phyloP scores from a whole-genome alignment of 2,888 invertebrate species.

The Dicranocentrus wangi region DNA sequence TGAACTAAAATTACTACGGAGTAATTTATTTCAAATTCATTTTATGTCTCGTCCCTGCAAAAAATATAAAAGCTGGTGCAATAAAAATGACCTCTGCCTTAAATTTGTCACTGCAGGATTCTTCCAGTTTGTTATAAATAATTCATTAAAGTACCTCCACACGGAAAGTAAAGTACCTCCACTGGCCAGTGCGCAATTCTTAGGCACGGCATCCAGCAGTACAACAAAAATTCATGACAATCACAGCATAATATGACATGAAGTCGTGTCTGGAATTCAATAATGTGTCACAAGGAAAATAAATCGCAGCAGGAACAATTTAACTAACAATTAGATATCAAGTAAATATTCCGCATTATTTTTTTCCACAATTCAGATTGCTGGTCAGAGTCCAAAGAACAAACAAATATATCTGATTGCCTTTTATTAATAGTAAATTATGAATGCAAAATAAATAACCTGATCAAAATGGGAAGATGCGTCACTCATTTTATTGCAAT shows the following conservation, averaged over 20 bases:
- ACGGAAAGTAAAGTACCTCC: background rate
- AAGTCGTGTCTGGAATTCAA: slow-evolving; percentile 24
- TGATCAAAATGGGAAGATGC: background rate
- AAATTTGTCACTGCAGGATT: background rate
- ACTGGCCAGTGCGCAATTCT: background rate
- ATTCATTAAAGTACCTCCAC: background rate
- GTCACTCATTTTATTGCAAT: slow-evolving; percentile 1
- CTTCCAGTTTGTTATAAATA: background rate
- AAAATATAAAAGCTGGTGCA: no score
- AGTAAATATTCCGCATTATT: background rate
- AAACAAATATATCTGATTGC: slow-evolving; percentile 2
- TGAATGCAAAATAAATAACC: slow-evolving; percentile 14
- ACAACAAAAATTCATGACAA: background rate
- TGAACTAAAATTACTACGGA: background rate
- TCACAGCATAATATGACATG: background rate
- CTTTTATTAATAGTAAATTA: slow-evolving; percentile 12
- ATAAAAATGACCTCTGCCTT: background rate
- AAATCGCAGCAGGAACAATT: background rate
- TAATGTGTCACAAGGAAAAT: background rate
- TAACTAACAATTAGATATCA: slow-evolving; percentile 9
- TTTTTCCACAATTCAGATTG: background rate
- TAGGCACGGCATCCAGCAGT: background rate
- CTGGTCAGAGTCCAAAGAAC: background rate
- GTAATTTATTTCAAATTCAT: background rate
- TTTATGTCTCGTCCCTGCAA: no score